Evolutionary conservation across 2,113 vertebrate genomes (phyloP).

Genomic region (Microtus richardsoni): DNA sequence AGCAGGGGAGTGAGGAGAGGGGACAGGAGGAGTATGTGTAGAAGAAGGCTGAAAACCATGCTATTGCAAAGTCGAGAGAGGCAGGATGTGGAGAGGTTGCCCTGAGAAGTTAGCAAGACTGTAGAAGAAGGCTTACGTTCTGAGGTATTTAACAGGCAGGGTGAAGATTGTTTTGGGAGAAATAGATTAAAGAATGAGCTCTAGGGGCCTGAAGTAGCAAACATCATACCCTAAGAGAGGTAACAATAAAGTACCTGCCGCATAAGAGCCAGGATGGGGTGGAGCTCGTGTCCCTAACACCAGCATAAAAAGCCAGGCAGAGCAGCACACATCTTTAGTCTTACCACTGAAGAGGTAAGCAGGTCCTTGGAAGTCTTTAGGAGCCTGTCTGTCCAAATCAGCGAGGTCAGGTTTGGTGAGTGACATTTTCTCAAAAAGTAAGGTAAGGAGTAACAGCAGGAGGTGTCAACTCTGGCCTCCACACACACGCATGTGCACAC

Average conservation of each 20-base stretch:
- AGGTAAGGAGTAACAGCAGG: background rate
- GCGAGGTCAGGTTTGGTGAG: background rate
- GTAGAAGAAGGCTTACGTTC: background rate
- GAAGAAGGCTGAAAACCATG: background rate
- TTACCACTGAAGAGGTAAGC: background rate
- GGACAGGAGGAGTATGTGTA: accelerated
- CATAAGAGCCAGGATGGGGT: background rate
- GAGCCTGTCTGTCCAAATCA: background rate
- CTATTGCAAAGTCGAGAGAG: too few species aligned
- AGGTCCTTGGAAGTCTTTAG: too few species aligned
- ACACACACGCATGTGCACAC: background rate
- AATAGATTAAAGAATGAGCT: background rate
- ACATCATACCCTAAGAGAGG: accelerated
- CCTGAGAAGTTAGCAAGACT: background rate
- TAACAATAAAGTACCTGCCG: background rate
- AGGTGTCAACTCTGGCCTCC: too few species aligned
- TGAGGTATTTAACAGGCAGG: background rate
- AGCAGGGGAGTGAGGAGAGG: accelerated
- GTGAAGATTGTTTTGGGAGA: background rate
- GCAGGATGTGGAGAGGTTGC: background rate
- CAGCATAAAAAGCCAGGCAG: background rate
- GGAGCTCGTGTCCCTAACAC: background rate
- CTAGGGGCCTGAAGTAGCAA: background rate
- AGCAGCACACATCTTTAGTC: background rate
- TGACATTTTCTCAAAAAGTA: background rate